A percentile compares a stretch with the other conserved stretches of the same genome.
phyloP scores from a whole-genome alignment of 1,140 invertebrate genomes.

The Spodoptera frugiperda region DNA sequence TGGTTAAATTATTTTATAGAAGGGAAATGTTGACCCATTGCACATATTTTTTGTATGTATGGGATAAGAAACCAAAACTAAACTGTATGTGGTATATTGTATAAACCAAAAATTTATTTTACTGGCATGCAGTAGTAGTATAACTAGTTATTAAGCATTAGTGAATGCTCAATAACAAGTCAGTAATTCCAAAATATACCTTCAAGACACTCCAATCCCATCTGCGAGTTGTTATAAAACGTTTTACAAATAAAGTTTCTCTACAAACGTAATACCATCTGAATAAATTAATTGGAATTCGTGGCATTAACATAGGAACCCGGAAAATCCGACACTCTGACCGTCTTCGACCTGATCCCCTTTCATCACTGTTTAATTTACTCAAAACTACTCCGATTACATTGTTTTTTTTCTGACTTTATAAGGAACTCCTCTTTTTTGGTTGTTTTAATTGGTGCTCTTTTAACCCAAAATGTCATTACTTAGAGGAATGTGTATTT shows the following conservation, averaged over 20 bases:
- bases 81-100: too few relatives aligned
- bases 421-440: neutral
- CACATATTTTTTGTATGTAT: too few relatives aligned
- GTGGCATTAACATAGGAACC: slow-evolving; percentile 41
- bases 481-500: too few relatives aligned
- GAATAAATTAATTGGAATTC: slow-evolving; percentile 43
- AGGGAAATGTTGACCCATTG: too few relatives aligned
- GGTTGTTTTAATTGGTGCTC: neutral
- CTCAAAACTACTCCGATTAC: slow-evolving; percentile 40
- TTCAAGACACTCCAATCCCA: neutral
- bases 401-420: slow-evolving; percentile 5
- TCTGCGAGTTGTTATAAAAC: neutral
- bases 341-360: slow-evolving; percentile 35
- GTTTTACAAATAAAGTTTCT: slow-evolving; percentile 29
- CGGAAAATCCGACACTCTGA: slow-evolving; percentile 29
- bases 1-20: too few relatives aligned
- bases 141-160: too few relatives aligned
- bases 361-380: slow-evolving; percentile 45
- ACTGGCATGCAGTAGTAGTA: too few relatives aligned
- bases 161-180: too few relatives aligned
- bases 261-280: slow-evolving; percentile 5
- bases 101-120: too few relatives aligned
- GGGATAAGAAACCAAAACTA: too few relatives aligned
- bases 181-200: neutral
- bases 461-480: too few relatives aligned